Evolutionary conservation across 2,888 invertebrate species (phyloP), one percentile per base, ranked within the genome.

Genomic region (Drosophila nr. fundita): DNA sequence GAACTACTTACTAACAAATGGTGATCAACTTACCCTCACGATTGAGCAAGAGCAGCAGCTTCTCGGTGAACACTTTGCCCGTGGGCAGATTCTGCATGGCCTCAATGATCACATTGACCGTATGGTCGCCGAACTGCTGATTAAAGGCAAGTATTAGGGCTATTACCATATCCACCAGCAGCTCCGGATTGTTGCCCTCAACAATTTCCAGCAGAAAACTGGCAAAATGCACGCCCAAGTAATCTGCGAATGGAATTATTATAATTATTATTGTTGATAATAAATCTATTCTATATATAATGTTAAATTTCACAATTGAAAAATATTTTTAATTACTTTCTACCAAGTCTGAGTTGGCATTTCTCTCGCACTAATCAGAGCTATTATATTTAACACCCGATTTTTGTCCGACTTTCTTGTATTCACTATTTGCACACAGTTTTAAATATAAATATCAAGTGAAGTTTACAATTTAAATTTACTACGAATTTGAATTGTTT

Each of bases 41-140:
- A 92, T 99, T 98, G 13, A 98, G 94, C 59, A 98, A 94, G 62
- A 98, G 93, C 55, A 99, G 94, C 58, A 98, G 95, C 93, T 98
- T 98, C 92, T 98, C 98, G 5, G 98, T 98, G 90, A 99, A 97
- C 1, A 95, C 96, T 93, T 98, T 98, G 0, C 98, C 97, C 55
- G 95, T 95, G 49, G 95, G 94, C 73, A 95, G 93, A 61, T 95
- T 94, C 82, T 96, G 95, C 83, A 97, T 93, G 0, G 96, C 95
- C 78, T 95, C 95, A 21, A 97, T 93, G 15, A 97, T 94, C 5
- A 96, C 94, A 91, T 97, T 97, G 62, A 96, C 96, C 10, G 94
- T 93, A 13, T 94, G 93, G 66, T 94, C 94, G 36, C 94, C 94
- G 91, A 98, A 98, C 93, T 99, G 98, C 48, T 98, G 94, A 94